Conservation (phyloP, 2,797 vertebrate genomes). For the Halcyon chelicuti region DNA sequence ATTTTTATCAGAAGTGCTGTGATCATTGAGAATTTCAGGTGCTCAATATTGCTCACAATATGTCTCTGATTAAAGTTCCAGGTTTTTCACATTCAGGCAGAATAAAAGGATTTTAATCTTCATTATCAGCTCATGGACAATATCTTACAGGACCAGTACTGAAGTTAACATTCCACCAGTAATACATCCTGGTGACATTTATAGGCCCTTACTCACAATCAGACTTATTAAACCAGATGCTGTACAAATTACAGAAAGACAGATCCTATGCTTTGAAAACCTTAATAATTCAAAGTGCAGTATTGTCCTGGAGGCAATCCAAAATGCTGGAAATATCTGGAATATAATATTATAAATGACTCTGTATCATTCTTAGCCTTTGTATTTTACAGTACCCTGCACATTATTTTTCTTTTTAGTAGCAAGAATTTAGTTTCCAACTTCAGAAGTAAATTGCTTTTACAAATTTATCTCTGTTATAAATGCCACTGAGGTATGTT, state of each 20-base stretch:
- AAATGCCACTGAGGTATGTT: background rate
- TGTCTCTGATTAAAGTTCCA: background rate
- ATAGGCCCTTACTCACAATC: background rate
- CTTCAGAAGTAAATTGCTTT: background rate
- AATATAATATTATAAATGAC: background rate
- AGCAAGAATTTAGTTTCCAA: background rate
- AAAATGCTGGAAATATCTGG: background rate
- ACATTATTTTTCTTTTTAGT: background rate
- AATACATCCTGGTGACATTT: conserved; percentile 22
- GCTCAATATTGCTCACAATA: background rate
- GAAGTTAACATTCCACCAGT: conserved; percentile 6
- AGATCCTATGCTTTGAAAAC: background rate
- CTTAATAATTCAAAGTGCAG: background rate
- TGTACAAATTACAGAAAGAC: conserved; percentile 23
- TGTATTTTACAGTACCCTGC: background rate
- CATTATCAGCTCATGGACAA: conserved; percentile 7
- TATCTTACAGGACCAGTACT: background rate
- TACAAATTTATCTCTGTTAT: background rate
- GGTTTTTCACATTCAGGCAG: background rate
- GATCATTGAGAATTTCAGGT: background rate
- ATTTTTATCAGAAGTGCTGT: background rate
- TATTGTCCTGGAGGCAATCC: background rate
- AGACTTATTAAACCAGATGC: conserved; percentile 24
- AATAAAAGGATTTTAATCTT: conserved; percentile 50
- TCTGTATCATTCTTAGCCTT: background rate